Evolutionary conservation across 1,140 invertebrate genomes (phyloP).

Genomic region (Calosoma granatense): DNA sequence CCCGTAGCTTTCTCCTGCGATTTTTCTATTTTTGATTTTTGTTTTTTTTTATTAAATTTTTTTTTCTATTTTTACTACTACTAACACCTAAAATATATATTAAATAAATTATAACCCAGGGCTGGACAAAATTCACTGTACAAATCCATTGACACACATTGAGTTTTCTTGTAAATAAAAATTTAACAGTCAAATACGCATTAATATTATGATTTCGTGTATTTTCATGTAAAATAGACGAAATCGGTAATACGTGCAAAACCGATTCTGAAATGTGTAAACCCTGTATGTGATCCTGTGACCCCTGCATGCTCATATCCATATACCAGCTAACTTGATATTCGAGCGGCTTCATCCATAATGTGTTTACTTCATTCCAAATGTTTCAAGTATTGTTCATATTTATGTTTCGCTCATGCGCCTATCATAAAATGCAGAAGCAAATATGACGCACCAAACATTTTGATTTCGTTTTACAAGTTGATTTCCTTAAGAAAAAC

Average conservation of each 20-base stretch:
- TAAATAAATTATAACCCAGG: slow-evolving; percentile 7
- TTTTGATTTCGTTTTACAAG: no score
- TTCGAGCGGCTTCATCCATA: no score
- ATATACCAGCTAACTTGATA: no score
- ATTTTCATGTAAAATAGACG: not conserved
- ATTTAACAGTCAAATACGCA: not conserved
- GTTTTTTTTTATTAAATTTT: not conserved
- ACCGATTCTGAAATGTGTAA: slow-evolving; percentile 12
- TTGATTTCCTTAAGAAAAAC: no score
- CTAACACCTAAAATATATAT: not conserved
- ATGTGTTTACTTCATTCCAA: no score
- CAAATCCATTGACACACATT: not conserved
- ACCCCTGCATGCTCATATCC: no score
- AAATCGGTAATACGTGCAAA: not conserved
- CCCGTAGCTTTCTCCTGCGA: slow-evolving; percentile 4
- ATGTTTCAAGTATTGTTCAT: no score
- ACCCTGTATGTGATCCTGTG: no score
- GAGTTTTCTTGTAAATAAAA: slow-evolving; percentile 2
- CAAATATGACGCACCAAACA: no score
- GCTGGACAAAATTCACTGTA: not conserved
- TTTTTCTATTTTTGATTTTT: not conserved
- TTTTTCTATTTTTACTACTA: not conserved
- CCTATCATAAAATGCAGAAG: no score
- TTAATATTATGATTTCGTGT: not conserved
- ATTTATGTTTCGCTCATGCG: no score